Percentiles rank a stretch among this genome's conserved stretches.
Conservation (phyloP, 2,113 vertebrate genomes). For the Python bivittatus region DNA sequence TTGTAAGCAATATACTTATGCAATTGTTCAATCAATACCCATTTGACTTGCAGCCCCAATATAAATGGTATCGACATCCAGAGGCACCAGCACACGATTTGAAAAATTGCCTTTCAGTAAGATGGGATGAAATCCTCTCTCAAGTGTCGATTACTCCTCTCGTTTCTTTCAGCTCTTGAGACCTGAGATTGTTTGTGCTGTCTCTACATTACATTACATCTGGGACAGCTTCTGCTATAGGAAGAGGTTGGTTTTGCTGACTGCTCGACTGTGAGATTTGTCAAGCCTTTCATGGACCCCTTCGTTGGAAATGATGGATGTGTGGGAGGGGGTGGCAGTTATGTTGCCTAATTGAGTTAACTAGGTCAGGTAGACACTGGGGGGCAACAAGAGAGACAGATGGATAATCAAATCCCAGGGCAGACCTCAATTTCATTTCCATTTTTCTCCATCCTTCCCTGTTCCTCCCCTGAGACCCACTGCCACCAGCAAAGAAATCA, state of each 20-base stretch:
- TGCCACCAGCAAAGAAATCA: not conserved
- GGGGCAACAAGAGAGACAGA: not conserved
- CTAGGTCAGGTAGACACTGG: not conserved
- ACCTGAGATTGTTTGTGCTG: not conserved
- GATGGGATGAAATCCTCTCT: not conserved
- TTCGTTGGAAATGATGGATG: not conserved
- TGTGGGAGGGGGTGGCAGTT: slow-evolving; percentile 7
- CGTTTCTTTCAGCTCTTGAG: not conserved
- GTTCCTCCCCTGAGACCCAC: not conserved
- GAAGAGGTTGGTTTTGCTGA: not conserved
- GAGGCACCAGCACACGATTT: not conserved
- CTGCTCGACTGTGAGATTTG: not conserved
- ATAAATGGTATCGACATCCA: not conserved
- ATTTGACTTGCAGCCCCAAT: not conserved
- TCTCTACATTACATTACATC: not conserved
- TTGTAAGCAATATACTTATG: not conserved
- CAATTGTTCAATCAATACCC: not conserved
- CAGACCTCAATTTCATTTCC: slow-evolving; percentile 16
- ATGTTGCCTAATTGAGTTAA: slow-evolving; percentile 15
- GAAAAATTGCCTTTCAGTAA: not conserved
- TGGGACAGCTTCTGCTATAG: not conserved
- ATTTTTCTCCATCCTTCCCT: not conserved
- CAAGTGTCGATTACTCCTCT: no score
- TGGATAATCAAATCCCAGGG: slow-evolving; percentile 19
- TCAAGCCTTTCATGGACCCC: not conserved